Base-by-base conservation (phyloP, 2,888 invertebrate species). In the Trachelus iudaicus region DNA sequence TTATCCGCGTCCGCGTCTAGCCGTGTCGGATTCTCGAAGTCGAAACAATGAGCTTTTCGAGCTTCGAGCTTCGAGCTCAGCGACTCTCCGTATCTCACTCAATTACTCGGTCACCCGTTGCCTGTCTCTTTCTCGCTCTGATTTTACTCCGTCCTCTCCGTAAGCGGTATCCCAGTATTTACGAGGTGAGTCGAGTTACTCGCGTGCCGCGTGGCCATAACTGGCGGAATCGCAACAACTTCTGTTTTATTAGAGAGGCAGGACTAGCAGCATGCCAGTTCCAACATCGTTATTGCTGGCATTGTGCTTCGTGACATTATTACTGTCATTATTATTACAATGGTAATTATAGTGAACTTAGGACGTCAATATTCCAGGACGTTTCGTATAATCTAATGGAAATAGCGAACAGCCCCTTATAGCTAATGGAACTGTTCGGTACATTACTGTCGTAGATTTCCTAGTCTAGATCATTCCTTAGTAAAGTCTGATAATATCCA, bases 271-370 rank as follows among this genome's bases (percentile, higher is more conserved):
- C 85, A 83, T 85, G 83, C 84, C 85, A 85, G 85, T 85, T 79
- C 81, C 84, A 81, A 82, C 82, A 82, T 83, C 85, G 85, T 87
- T 87, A 87, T 86, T 86, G 83, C 84, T 79, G 80, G 81, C 85
- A 84, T 84, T 83, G 87, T 80, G 82, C 84, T 87, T 87, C 87
- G 88, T 88, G 89, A 89, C 87, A 87, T 87, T 85, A 87, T 89
- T 89, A 88, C 86, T 83, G 84, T 85, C 85, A 85, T 88, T 88
- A 88, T 88, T 88, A 86, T 85, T 83, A 83, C 83, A 77, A 83
- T 83, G 79, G 81, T 83, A 69, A 69, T 69, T 69, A 69, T 11
- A 30, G 69, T 33, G 31, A 33, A 30, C 31, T 31, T 15, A 33
- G 33, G 81, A 73, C 76, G 56, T 80, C 76, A 76, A 74, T 80